phyloP scores from a whole-genome alignment of 2,797 vertebrate species.

The Avahi laniger region DNA sequence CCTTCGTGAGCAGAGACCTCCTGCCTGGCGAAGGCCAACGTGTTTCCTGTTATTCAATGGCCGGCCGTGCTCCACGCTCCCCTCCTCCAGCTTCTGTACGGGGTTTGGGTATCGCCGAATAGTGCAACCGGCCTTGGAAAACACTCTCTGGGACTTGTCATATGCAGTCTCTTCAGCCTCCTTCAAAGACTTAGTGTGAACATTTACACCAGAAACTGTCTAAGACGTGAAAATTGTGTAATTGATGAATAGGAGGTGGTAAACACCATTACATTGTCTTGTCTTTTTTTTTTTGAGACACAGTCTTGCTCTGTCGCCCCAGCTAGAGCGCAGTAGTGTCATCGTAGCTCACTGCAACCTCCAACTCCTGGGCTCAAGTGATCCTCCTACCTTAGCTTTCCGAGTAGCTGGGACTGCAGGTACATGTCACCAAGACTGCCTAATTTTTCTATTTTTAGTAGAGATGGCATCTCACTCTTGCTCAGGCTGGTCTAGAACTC shows the following conservation, averaged over 20 bases:
- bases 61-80: background rate
- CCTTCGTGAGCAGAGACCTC: background rate
- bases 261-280: slow-evolving; percentile 91
- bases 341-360: background rate
- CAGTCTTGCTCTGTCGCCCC: background rate
- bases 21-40: background rate
- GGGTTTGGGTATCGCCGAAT: background rate
- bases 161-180: slow-evolving; percentile 91
- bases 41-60: background rate
- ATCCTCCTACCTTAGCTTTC: background rate
- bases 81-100: accelerated
- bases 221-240: slow-evolving; percentile 90
- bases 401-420: background rate
- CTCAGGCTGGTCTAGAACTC: background rate
- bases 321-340: background rate
- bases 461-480: background rate
- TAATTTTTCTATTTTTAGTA: background rate
- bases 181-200: slow-evolving; percentile 91
- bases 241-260: slow-evolving; percentile 91
- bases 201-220: slow-evolving; percentile 88
- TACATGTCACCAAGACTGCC: background rate
- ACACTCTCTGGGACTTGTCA: slow-evolving; percentile 87
- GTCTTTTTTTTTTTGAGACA: slow-evolving; percentile 64
- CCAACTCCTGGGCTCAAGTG: background rate
- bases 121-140: slow-evolving; percentile 70